These are phyloP conservation scores for Pecten maximus DNA, from an alignment of 2,888 invertebrate species.

Conservation along the genomic window DNA sequence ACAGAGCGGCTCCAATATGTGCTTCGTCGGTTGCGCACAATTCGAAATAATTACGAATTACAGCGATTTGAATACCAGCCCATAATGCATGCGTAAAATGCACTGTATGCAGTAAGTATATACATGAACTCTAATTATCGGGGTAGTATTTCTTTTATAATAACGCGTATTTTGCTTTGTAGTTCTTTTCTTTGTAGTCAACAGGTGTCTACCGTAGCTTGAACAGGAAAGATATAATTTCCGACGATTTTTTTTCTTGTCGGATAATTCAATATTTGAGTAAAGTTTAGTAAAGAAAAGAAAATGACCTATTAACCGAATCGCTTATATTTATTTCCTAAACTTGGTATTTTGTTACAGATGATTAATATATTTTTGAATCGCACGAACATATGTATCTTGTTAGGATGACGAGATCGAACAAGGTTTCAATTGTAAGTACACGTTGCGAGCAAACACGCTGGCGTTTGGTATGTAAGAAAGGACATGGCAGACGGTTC, in stretches of 20 bases:
- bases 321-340: not conserved
- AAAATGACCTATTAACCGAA: not conserved
- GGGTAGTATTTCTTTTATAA: not conserved
- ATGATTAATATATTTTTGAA: slow-evolving; percentile 2
- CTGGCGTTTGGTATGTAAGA: not conserved
- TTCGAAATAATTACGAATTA: not conserved
- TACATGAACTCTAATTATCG: not conserved
- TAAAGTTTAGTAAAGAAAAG: not conserved
- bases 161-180: not conserved
- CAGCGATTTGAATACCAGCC: not conserved
- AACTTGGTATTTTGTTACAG: not conserved
- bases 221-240: not conserved
- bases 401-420: slow-evolving; percentile 4
- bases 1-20: not conserved
- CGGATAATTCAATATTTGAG: not conserved
- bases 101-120: not conserved
- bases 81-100: not conserved
- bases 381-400: slow-evolving; percentile 22
- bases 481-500: not conserved
- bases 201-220: not conserved
- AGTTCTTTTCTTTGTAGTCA: not conserved
- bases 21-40: not conserved
- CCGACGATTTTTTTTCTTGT: not conserved
- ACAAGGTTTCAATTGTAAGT: slow-evolving; percentile 28
- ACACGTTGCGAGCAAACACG: not conserved